phyloP scores from a whole-genome alignment of 2,797 vertebrate species.

The Eulemur mongoz region DNA sequence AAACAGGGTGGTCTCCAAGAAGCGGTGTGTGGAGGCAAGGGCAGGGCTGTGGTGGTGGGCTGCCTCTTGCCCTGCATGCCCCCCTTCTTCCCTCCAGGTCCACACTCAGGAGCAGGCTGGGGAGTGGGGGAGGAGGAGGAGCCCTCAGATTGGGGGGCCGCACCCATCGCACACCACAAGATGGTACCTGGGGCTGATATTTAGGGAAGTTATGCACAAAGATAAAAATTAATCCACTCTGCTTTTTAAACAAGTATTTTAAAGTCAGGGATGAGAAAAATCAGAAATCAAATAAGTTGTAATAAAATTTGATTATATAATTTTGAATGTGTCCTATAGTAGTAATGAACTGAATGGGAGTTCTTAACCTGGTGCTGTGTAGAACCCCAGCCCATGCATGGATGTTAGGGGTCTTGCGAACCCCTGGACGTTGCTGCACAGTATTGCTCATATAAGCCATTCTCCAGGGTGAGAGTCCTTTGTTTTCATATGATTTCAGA shows the following conservation, averaged over 20 bases:
- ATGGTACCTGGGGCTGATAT: not conserved
- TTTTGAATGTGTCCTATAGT: not conserved
- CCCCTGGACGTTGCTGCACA: too few species aligned
- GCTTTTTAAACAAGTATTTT: not conserved
- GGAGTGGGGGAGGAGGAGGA: not conserved
- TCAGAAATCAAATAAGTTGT: not conserved
- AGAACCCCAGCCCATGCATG: not conserved
- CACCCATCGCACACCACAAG: rapidly evolving
- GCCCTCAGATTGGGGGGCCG: too few species aligned
- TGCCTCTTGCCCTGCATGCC: not conserved
- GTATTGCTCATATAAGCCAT: rapidly evolving
- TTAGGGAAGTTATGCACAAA: not conserved
- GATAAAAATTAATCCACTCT: not conserved
- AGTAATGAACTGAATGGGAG: not conserved
- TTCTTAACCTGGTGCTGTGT: rapidly evolving
- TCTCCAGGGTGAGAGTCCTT: not conserved
- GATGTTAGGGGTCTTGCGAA: rapidly evolving
- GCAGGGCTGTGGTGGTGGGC: not conserved
- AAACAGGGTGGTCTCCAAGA: not conserved
- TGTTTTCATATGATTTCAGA: not conserved
- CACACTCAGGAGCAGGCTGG: too few species aligned
- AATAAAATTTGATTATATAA: not conserved
- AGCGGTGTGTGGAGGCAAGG: rapidly evolving
- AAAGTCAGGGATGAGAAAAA: not conserved
- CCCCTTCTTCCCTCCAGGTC: not conserved